These are phyloP conservation scores for Acanthococcus lagerstroemiae DNA, from an alignment of 2,888 invertebrate genomes.

Conservation along the genomic window DNA sequence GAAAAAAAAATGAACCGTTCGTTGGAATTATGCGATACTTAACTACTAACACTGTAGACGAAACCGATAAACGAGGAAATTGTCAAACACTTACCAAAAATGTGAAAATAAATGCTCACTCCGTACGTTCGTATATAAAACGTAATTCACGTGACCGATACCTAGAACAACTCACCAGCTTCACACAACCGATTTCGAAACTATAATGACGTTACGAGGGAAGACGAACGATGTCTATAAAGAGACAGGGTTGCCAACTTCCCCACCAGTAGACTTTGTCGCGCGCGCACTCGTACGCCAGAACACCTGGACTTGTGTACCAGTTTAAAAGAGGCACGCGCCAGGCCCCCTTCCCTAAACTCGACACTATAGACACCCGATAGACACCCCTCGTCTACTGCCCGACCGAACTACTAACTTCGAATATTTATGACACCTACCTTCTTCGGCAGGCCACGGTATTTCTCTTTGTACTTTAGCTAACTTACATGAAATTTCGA, in stretches of 20 bases:
- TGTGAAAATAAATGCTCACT: neutral
- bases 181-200: conserved; percentile 4
- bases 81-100: neutral
- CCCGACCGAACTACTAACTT: conserved; percentile 22
- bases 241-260: conserved; percentile 22
- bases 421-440: conserved; percentile 24
- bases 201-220: neutral
- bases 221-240: neutral
- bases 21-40: too few relatives aligned
- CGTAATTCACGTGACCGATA: neutral
- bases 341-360: conserved; percentile 8
- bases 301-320: conserved; percentile 18
- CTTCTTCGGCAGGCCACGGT: conserved; percentile 19
- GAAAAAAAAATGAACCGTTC: too few relatives aligned
- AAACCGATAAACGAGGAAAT: too few relatives aligned
- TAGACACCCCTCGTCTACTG: neutral
- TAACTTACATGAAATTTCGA: too few relatives aligned
- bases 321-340: conserved; percentile 28
- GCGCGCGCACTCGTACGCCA: conserved; percentile 27
- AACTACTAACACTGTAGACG: too few relatives aligned
- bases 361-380: neutral
- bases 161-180: neutral
- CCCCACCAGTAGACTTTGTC: conserved; percentile 21
- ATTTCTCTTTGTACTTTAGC: conserved; percentile 19
- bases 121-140: neutral